phyloP scores from a whole-genome alignment of 2,888 invertebrate species.

The Phyto melanocephala region DNA sequence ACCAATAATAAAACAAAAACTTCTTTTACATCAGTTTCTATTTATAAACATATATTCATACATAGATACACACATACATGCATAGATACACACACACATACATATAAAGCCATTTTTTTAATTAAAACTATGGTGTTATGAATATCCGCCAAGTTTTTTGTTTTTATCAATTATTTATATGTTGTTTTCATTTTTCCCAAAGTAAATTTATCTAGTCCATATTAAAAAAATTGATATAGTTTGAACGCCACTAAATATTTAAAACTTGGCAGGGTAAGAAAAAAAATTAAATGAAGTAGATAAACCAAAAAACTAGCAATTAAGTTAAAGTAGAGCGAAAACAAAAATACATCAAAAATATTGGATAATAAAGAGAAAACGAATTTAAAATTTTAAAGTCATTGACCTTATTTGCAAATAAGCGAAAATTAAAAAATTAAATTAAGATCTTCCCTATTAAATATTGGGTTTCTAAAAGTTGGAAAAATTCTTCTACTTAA shows the following conservation, averaged over 20 bases:
- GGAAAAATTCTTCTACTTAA: too few relatives aligned
- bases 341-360: neutral
- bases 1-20: neutral
- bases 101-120: slow-evolving; percentile 36
- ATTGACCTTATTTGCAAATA: too few relatives aligned
- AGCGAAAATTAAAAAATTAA: too few relatives aligned
- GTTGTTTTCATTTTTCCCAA: slow-evolving; percentile 9
- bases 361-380: too few relatives aligned
- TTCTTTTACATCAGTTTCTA: slow-evolving; percentile 3
- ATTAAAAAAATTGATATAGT: slow-evolving; percentile 38
- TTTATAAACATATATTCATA: too few relatives aligned
- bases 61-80: too few relatives aligned
- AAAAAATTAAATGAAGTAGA: slow-evolving; percentile 36
- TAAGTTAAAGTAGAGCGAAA: slow-evolving; percentile 10
- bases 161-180: neutral
- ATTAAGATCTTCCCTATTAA: too few relatives aligned
- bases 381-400: too few relatives aligned
- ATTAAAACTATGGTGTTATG: slow-evolving; percentile 57
- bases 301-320: slow-evolving; percentile 33
- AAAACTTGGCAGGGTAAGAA: slow-evolving; percentile 12
- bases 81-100: too few relatives aligned
- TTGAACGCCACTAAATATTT: slow-evolving; percentile 37
- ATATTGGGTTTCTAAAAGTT: too few relatives aligned
- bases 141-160: slow-evolving; percentile 50
- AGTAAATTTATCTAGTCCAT: slow-evolving; percentile 42